phyloP scores from a whole-genome alignment of 2,888 invertebrate genomes.

The Nemotelus pantherinus region DNA sequence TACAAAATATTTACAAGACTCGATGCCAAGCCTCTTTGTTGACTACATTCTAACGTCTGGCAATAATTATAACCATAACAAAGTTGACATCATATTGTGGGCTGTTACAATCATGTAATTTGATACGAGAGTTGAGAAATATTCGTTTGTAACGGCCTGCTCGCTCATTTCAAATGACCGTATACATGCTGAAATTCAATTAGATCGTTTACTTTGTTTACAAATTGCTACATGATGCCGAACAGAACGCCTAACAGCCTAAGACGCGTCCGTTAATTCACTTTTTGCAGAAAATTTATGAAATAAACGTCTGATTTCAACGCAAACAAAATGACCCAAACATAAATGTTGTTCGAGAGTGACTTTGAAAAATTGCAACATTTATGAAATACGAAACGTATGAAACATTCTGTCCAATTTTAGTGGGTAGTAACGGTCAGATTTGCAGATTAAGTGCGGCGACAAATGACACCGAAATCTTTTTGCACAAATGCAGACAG shows the following conservation, averaged over 20 bases:
- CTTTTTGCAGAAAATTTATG: conserved; percentile 5
- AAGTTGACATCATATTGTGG: conserved; percentile 17
- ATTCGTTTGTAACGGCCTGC: conserved; percentile 1
- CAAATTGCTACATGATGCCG: conserved; percentile 25
- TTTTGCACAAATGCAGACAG: not conserved
- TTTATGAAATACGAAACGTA: not conserved
- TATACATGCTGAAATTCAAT: conserved; percentile 25
- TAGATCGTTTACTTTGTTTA: conserved; percentile 31
- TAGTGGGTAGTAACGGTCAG: conserved; percentile 5
- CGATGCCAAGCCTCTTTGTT: no score
- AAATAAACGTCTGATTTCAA: not conserved
- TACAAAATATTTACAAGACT: no score
- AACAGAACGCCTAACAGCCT: conserved; percentile 23
- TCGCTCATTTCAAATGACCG: not conserved
- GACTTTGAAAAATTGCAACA: conserved; percentile 14
- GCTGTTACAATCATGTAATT: conserved; percentile 17
- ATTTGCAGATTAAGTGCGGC: not conserved
- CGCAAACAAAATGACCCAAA: not conserved
- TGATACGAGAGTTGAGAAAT: conserved; percentile 14
- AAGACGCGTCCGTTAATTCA: not conserved
- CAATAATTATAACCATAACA: not conserved
- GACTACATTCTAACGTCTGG: no score
- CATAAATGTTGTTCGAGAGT: not conserved
- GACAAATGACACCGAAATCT: not conserved
- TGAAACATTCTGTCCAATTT: not conserved